Percentiles rank a stretch among this genome's conserved stretches.
Conservation (phyloP, 1,140 invertebrate genomes). For the Lepidurus packardi region DNA sequence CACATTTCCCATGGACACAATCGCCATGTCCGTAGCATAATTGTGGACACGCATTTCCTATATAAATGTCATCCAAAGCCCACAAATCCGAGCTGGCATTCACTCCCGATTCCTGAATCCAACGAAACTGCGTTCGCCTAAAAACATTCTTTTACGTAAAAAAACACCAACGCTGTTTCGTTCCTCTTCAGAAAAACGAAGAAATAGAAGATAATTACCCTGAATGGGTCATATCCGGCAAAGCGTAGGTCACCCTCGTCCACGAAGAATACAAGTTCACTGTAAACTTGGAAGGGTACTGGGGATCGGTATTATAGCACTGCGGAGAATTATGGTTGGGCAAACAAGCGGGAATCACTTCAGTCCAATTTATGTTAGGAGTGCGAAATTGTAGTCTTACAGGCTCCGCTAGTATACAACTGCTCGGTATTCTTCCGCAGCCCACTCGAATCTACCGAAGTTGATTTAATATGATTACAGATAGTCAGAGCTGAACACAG, state of each 20-base stretch:
- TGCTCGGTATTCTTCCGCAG: constrained; percentile 40
- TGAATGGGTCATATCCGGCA: constrained; percentile 46
- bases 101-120: constrained; percentile 43
- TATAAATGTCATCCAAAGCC: constrained; percentile 48
- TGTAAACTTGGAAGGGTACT: constrained; percentile 44
- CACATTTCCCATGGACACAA: constrained; percentile 44
- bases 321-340: constrained; percentile 41
- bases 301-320: constrained; percentile 46
- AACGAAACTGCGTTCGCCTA: constrained; percentile 47
- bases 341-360: constrained; percentile 45
- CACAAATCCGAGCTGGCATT: constrained; percentile 40
- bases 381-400: constrained; percentile 44
- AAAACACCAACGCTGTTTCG: neutral
- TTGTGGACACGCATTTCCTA: constrained; percentile 45
- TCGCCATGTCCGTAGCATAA: constrained; percentile 47
- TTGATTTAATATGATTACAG: constrained; percentile 24
- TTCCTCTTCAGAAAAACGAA: neutral
- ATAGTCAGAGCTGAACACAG: neutral
- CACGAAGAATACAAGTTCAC: constrained; percentile 43
- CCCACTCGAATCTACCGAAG: constrained; percentile 44
- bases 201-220: constrained; percentile 40
- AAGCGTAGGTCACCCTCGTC: constrained; percentile 45
- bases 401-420: constrained; percentile 39
- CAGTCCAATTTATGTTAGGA: constrained; percentile 43
- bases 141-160: constrained; percentile 17